Conservation (phyloP, 2,797 vertebrate genomes). For the Sebastes taczanowskii region DNA sequence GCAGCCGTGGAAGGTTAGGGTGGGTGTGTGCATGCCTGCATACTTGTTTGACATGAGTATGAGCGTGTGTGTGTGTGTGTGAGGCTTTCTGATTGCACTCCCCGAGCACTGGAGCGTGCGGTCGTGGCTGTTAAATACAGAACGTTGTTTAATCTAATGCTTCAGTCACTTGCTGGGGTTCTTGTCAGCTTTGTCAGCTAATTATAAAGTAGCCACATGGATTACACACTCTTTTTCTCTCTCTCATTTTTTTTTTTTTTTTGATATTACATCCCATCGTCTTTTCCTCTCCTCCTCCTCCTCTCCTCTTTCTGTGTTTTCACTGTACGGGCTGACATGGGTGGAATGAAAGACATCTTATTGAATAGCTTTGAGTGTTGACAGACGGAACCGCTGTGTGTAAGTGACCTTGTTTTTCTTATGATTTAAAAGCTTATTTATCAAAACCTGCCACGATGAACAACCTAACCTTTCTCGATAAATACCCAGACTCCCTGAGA, state of each 20-base stretch:
- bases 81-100: conserved; percentile 71
- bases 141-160: conserved; percentile 81
- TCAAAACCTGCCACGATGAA: conserved; percentile 1
- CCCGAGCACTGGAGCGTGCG: conserved; percentile 76
- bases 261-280: not conserved
- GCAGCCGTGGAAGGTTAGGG: conserved; percentile 47
- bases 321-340: not conserved
- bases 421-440: conserved; percentile 30
- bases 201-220: conserved; percentile 80
- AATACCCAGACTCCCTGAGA: not conserved
- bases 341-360: not conserved
- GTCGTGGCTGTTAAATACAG: conserved; percentile 77
- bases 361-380: conserved; percentile 3
- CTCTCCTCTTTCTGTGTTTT: not conserved
- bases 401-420: conserved; percentile 28
- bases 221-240: conserved; percentile 28
- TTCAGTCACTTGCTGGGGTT: conserved; percentile 70
- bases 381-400: not conserved
- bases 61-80: not conserved
- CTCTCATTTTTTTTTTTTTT: not conserved
- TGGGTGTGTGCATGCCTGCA: conserved; percentile 24
- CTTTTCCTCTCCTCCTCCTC: not conserved
- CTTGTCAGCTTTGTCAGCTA: conserved; percentile 88
- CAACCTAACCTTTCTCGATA: conserved; percentile 18
- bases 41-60: conserved; percentile 48